These are phyloP conservation scores for Daktulosphaira vitifoliae DNA, from an alignment of 1,140 invertebrate species.

Conservation along the genomic window DNA sequence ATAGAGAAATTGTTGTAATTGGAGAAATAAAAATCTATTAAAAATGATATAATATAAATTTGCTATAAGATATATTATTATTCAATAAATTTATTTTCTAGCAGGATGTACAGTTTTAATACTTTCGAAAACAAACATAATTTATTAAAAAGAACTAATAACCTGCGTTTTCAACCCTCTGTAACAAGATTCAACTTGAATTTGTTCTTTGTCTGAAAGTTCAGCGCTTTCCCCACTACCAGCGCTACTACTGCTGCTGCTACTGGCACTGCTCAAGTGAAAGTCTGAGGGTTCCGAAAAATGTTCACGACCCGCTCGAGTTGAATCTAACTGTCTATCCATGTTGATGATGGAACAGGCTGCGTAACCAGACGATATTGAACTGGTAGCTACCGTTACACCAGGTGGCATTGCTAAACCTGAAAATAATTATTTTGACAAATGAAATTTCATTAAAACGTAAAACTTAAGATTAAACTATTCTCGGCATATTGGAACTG, in stretches of 20 bases:
- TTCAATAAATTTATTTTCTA: too few relatives aligned
- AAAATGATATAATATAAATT: too few relatives aligned
- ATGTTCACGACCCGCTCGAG: background rate
- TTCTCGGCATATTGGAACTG: too few relatives aligned
- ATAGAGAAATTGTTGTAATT: too few relatives aligned
- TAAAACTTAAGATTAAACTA: too few relatives aligned
- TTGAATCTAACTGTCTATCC: background rate
- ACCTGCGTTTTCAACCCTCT: conserved; percentile 65
- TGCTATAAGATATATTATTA: too few relatives aligned
- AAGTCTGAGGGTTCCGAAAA: conserved; percentile 11
- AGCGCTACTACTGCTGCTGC: conserved; percentile 34
- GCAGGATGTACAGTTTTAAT: too few relatives aligned
- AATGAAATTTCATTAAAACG: too few relatives aligned
- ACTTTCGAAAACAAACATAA: too few relatives aligned
- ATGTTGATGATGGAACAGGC: background rate
- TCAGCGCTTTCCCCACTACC: conserved; percentile 36
- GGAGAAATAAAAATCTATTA: too few relatives aligned
- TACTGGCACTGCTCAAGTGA: conserved; percentile 5
- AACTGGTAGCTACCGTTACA: background rate
- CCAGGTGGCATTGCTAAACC: conserved; percentile 6
- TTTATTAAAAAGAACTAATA: too few relatives aligned
- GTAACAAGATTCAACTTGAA: conserved; percentile 71
- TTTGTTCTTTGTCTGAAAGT: conserved; percentile 59
- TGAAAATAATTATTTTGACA: too few relatives aligned
- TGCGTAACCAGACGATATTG: conserved; percentile 24